phyloP scores from a whole-genome alignment of 92 coral and sea anemone species.

The Phymanthus crucifer region DNA sequence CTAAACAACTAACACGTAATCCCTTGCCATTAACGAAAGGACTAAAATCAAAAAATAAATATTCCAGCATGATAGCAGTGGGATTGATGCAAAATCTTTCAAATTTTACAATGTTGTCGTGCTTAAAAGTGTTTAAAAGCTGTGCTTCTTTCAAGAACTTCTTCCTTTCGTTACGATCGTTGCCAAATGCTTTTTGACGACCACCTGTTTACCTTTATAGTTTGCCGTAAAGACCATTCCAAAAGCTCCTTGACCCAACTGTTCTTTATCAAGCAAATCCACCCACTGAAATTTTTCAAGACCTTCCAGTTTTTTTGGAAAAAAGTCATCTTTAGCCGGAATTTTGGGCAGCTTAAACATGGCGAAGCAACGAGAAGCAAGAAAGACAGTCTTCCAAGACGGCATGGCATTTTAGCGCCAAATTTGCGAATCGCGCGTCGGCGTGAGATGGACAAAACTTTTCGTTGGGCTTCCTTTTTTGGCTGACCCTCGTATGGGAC shows the following conservation, averaged over 20 bases:
- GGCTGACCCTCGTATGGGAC: too few relatives aligned
- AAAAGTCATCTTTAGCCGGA: neutral
- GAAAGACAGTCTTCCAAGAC: too few relatives aligned
- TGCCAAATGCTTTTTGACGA: constrained; percentile 27
- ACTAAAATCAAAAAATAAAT: constrained; percentile 33
- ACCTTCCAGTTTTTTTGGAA: neutral
- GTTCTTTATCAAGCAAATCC: too few relatives aligned
- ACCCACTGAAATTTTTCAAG: too few relatives aligned
- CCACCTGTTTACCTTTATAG: neutral
- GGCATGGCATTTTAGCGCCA: too few relatives aligned
- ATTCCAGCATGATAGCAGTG: constrained; percentile 37
- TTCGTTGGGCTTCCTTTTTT: neutral
- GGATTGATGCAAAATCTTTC: constrained; percentile 22
- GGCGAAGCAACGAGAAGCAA: too few relatives aligned
- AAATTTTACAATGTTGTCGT: constrained; percentile 25
- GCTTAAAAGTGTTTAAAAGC: constrained; percentile 12
- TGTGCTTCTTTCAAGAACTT: constrained; percentile 42
- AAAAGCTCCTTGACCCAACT: constrained; percentile 15
- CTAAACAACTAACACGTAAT: constrained; percentile 45
- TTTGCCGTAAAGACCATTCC: constrained; percentile 7
- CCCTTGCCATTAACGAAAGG: constrained; percentile 12
- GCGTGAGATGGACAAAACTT: too few relatives aligned
- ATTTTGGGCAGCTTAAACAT: neutral
- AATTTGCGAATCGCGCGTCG: too few relatives aligned
- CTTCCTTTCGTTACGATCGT: constrained; percentile 10